Conservation (phyloP, 2,113 vertebrate genomes). For the Motacilla tschutschensis region DNA sequence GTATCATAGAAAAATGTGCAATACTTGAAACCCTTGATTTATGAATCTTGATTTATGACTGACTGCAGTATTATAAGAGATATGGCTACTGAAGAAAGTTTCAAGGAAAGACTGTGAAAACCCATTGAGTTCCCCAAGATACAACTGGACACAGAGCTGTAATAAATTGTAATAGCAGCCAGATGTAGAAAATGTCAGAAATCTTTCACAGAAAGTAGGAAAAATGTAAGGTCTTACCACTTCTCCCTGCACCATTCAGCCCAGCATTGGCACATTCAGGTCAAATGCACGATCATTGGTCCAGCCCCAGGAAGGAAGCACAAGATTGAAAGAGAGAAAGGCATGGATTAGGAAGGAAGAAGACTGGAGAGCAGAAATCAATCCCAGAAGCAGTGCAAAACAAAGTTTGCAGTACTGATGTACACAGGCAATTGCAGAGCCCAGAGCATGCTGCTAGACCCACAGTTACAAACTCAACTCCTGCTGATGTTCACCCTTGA, state of each 20-base stretch:
- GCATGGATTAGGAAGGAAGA: constrained; percentile 18
- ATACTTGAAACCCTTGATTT: neutral
- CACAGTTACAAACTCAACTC: neutral
- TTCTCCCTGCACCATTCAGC: constrained; percentile 71
- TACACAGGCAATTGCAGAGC: neutral
- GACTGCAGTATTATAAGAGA: neutral
- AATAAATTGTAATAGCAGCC: neutral
- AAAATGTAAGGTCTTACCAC: constrained; percentile 72
- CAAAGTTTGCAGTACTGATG: neutral
- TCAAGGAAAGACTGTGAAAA: neutral
- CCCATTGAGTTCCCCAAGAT: neutral
- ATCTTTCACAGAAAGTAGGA: neutral
- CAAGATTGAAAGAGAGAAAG: constrained; percentile 32
- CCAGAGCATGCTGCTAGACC: neutral
- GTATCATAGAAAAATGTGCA: neutral
- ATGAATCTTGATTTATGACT: neutral
- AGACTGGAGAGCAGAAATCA: constrained; percentile 24
- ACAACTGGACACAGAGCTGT: neutral
- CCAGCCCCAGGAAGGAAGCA: constrained; percentile 24
- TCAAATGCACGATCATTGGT: constrained; percentile 22
- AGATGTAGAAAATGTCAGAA: neutral
- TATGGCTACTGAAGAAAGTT: neutral
- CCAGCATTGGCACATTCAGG: constrained; percentile 5
- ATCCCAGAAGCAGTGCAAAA: constrained; percentile 23
- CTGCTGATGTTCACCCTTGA: neutral